Base-by-base conservation (phyloP, 2,888 invertebrate species). In the Agonopterix arenella region DNA sequence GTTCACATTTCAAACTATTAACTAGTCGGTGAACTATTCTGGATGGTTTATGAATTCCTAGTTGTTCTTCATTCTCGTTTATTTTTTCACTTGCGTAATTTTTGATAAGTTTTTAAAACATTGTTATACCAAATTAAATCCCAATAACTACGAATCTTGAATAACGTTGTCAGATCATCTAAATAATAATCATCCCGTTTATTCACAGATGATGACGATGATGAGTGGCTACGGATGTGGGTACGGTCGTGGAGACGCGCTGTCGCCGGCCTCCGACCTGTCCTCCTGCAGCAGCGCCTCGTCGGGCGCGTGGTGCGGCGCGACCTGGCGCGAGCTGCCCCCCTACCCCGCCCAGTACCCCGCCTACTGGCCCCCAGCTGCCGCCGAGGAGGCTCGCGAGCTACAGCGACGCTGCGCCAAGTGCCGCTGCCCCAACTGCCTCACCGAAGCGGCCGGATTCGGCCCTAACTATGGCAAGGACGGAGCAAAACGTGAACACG, bases 351-450 rank as follows among this genome's bases (percentile, higher is more conserved):
- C 82, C 46, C 90, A 88, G 68, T 80, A 84, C 55, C 80, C 90
- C 36, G 81, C 90, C 44, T 84, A 84, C 76, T 86, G 90, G 70
- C 83, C 90, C 1, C 84, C 89, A 37, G 76, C 82, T 2, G 80
- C 89, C 43, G 64, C 80, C 61, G 88, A 86, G 44, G 88, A 88
- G 28, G 81, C 82, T 53, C 70, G 91, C 1, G 91, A 91, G 54
- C 88, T 93, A 40, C 93, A 93, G 56, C 90, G 94, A 0, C 91
- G 94, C 52, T 94, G 94, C 59, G 93, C 93, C 36, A 93, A 94
- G 68, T 95, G 95, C 75, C 92, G 93, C 48, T 96, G 93, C 75
- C 96, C 93, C n/a, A 96, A 93, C 84, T 96, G 93, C 76, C 92
- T 93, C 61, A 94, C 91, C 61, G 97, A 92, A 90, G 95, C 94